Evolutionary conservation across 30 jellyfish, hydroid and myxozoan genomes (phyloP), one percentile per base, ranked within the genome.

Genomic region (Aurelia sp.): DNA sequence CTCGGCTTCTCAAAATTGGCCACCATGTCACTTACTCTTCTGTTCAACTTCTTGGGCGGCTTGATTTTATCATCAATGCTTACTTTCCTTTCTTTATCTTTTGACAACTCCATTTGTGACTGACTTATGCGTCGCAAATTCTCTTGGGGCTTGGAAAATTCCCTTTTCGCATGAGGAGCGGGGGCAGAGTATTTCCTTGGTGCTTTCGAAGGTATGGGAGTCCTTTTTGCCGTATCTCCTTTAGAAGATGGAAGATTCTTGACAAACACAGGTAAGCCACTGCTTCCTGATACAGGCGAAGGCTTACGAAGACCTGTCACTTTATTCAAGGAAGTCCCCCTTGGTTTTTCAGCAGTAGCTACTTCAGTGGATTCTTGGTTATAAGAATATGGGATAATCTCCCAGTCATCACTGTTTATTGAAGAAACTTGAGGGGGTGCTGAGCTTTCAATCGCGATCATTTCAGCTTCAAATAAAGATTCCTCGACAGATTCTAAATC

Each of bases 1-100:
- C 66, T 86, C 18, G 90, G 40, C 85, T 76, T 76, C 80, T 86
- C 96, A 57, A 86, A 69, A 68, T 80, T 86, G 0, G 96, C 96
- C 19, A 86, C 90, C 63, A 86, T 58, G 55, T 86, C 96, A 67
- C 96, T 77, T 41, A 86, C 96, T 37, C 76, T 73, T 40, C 50
- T 85, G 69, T 82, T 82, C 71, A 82, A 33, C 66, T 72, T 82
- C 72, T n/a, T 55, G 13, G 92, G 92, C 13, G 67, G 86, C 67
- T 74, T 40, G 6, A 74, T 78, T 70, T 71, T 82, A 9, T 82
- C 80, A 23, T 79, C 81, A 23, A 65, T 61, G 11, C 77, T 58
- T 19, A 17, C 48, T 7, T 23, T 44, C 62, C 19, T 48, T 23
- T 76, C 77, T 18, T 64, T 61, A 41, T 62, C 8, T 4, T 30